Conservation (phyloP, 2,113 vertebrate species). For the Nothoprocta pentlandii region DNA sequence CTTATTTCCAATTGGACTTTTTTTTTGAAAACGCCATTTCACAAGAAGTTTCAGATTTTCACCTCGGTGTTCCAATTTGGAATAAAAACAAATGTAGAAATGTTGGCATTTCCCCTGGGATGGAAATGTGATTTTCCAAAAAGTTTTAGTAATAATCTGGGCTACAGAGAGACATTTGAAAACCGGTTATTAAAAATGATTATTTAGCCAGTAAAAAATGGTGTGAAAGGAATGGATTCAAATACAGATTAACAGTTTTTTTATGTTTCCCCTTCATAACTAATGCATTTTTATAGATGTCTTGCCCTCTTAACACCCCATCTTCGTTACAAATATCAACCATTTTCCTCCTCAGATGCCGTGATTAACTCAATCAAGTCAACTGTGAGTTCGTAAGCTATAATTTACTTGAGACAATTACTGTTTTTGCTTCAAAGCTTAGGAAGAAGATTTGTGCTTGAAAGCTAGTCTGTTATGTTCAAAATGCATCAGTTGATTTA, state of each 20-base stretch:
- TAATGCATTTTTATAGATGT: neutral
- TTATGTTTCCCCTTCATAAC: slow-evolving; percentile 25
- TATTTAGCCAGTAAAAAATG: neutral
- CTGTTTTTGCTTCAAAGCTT: neutral
- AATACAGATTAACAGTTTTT: neutral
- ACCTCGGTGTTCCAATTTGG: neutral
- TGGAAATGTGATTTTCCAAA: neutral
- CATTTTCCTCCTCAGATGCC: neutral
- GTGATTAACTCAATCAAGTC: neutral
- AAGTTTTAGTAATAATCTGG: neutral
- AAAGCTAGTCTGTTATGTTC: neutral
- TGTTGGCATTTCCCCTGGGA: neutral
- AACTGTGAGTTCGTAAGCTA: neutral
- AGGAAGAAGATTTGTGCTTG: neutral
- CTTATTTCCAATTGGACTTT: fast-evolving
- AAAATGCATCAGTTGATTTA: neutral
- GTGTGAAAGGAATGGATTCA: neutral
- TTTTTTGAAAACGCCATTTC: neutral
- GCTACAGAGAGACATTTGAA: neutral
- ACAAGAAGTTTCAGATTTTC: neutral
- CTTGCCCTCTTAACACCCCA: neutral
- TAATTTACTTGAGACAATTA: neutral
- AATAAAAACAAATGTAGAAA: neutral
- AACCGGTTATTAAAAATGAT: neutral
- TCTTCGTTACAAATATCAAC: neutral